phyloP scores from a whole-genome alignment of 2,888 invertebrate genomes.

The Belgica antarctica region DNA sequence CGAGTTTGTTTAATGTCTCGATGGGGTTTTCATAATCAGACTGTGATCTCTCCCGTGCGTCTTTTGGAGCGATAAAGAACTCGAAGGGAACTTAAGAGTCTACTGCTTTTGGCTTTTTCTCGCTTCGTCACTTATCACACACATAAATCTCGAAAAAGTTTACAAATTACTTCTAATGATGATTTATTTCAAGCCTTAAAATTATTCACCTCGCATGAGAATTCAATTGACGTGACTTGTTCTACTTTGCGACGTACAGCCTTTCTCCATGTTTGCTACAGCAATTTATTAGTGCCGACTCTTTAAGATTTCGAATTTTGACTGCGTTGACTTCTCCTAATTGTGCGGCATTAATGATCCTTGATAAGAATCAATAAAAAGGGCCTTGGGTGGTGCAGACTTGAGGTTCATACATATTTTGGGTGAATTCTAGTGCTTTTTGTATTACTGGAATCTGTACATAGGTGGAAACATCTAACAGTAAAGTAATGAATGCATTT shows the following conservation, averaged over 20 bases:
- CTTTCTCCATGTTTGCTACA: neutral
- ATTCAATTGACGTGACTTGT: neutral
- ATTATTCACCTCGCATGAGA: neutral
- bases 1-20: neutral
- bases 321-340: neutral
- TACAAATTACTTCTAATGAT: slow-evolving; percentile 26
- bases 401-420: no score
- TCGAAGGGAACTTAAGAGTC: no score
- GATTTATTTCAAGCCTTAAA: neutral
- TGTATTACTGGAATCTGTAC: no score
- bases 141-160: slow-evolving; percentile 19
- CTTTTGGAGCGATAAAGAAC: neutral
- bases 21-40: neutral
- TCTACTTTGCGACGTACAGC: neutral
- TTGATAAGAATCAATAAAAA: no score
- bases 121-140: neutral
- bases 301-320: neutral
- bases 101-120: no score
- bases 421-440: no score
- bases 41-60: neutral
- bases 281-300: neutral
- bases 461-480: no score
- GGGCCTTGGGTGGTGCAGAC: no score
- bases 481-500: no score
- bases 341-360: neutral